Evolutionary conservation across 2,113 vertebrate genomes (phyloP).

Genomic region (Cairina moschata): DNA sequence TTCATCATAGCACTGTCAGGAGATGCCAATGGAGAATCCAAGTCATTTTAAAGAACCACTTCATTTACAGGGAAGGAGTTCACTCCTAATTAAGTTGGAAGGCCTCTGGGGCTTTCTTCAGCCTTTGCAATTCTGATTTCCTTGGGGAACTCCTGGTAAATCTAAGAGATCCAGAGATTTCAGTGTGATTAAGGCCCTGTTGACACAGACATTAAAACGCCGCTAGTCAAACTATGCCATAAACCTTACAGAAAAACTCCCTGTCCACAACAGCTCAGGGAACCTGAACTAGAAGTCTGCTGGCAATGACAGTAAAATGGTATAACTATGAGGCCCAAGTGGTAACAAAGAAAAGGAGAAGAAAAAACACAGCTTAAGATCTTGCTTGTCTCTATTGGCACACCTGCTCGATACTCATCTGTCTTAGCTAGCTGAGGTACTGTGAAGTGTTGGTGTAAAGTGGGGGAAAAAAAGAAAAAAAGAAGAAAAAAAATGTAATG

Average conservation of each 20-base stretch:
- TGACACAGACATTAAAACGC: slow-evolving; percentile 56
- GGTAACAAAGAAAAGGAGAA: not conserved
- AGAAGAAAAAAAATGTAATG: not conserved
- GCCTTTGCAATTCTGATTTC: slow-evolving; percentile 70
- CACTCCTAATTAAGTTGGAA: slow-evolving; percentile 68
- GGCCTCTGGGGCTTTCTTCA: slow-evolving; percentile 56
- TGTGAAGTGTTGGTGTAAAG: not conserved
- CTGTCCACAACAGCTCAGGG: not conserved
- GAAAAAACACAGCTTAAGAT: not conserved
- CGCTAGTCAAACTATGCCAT: not conserved
- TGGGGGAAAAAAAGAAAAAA: rapidly evolving
- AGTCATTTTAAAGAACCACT: slow-evolving; percentile 72
- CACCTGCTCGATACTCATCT: rapidly evolving
- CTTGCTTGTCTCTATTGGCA: not conserved
- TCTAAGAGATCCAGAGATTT: slow-evolving; percentile 58
- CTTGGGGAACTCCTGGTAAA: slow-evolving; percentile 55
- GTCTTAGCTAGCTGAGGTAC: not conserved
- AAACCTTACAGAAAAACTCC: not conserved
- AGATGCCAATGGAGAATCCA: slow-evolving; percentile 59
- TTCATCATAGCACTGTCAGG: slow-evolving; percentile 56
- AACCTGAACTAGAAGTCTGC: not conserved
- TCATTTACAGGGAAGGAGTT: slow-evolving; percentile 64
- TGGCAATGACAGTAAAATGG: not conserved
- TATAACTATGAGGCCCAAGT: not conserved
- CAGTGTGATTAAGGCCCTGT: slow-evolving; percentile 50